phyloP scores from a whole-genome alignment of 2,113 vertebrate genomes.

The Cricetomys ansorgei region DNA sequence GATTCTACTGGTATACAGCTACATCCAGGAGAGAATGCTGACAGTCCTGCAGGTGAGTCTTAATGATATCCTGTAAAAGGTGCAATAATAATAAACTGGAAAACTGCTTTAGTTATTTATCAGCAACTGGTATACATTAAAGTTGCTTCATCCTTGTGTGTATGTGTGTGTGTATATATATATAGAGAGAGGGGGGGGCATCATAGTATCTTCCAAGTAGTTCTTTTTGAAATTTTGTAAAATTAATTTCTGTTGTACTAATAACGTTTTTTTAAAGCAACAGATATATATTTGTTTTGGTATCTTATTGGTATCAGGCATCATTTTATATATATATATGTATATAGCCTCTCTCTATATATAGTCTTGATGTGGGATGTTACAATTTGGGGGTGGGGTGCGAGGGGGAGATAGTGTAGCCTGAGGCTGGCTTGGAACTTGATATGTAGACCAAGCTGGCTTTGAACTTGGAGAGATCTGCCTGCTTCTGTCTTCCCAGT shows the following conservation, averaged over 20 bases:
- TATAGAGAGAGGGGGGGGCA: constrained; percentile 50
- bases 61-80: neutral
- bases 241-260: constrained; percentile 31
- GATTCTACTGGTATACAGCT: constrained; percentile 92
- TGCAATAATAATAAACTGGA: neutral
- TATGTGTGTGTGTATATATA: too few species aligned
- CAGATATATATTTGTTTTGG: constrained; percentile 39
- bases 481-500: neutral
- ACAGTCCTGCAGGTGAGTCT: constrained; percentile 91
- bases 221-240: constrained; percentile 57
- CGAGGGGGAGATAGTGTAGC: neutral
- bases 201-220: constrained; percentile 34
- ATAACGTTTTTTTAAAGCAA: neutral
- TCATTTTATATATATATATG: too few species aligned
- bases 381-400: neutral
- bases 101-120: constrained; percentile 32
- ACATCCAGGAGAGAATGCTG: constrained; percentile 93
- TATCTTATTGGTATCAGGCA: constrained; percentile 24
- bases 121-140: neutral
- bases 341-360: too few species aligned
- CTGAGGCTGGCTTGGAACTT: neutral
- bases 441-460: neutral
- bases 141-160: neutral
- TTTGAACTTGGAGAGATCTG: neutral
- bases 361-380: constrained; percentile 32